Conservation (phyloP, 2,113 vertebrate genomes). For the Tichodroma muraria region DNA sequence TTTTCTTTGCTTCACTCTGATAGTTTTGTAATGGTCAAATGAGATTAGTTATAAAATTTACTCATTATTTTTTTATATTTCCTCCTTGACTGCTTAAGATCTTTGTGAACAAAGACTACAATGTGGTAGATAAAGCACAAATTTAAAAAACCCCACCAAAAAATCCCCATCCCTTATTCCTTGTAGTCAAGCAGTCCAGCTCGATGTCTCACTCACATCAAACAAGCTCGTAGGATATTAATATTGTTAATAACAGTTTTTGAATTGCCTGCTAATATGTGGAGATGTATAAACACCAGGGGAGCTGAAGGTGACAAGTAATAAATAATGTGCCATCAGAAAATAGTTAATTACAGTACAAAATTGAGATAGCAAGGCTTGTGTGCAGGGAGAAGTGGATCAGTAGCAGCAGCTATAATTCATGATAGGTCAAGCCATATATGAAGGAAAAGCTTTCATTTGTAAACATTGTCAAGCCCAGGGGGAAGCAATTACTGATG, state of each 20-base stretch:
- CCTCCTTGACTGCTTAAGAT: not conserved
- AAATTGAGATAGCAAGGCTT: not conserved
- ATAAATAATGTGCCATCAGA: slow-evolving; percentile 18
- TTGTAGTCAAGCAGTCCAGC: not conserved
- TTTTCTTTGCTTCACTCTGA: not conserved
- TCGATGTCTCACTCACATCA: not conserved
- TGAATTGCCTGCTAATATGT: slow-evolving; percentile 12
- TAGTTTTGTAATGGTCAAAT: not conserved
- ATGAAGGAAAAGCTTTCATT: slow-evolving; percentile 33
- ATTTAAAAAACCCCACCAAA: not conserved
- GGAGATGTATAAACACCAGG: not conserved
- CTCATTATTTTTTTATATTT: not conserved
- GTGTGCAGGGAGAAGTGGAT: not conserved
- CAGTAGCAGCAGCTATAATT: not conserved
- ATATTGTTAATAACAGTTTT: slow-evolving; percentile 11
- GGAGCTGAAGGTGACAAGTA: not conserved
- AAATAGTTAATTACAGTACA: slow-evolving; percentile 35
- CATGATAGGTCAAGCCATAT: not conserved
- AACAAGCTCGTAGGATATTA: not conserved
- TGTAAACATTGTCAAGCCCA: not conserved
- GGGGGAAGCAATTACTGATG: slow-evolving; percentile 34
- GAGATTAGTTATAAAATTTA: not conserved
- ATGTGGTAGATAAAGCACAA: not conserved
- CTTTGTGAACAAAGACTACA: not conserved
- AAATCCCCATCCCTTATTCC: not conserved